phyloP scores from a whole-genome alignment of 2,113 vertebrate genomes.

The Varanus salvator region DNA sequence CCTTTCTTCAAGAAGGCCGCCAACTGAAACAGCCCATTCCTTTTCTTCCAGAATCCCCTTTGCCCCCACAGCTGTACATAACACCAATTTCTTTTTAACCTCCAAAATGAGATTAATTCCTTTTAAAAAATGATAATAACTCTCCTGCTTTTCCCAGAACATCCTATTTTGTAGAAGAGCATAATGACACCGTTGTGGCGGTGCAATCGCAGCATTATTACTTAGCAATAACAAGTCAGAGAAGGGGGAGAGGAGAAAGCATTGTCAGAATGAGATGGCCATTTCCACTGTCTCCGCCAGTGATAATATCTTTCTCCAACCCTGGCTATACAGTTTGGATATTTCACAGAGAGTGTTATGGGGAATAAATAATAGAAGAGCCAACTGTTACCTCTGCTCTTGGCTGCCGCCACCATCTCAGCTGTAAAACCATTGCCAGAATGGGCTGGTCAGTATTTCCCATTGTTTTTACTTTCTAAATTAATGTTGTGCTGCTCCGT shows the following conservation, averaged over 20 bases:
- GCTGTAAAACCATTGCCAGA: slow-evolving; percentile 58
- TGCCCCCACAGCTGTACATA: neutral
- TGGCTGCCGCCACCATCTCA: slow-evolving; percentile 40
- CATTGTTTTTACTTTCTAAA: slow-evolving; percentile 55
- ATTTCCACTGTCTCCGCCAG: slow-evolving; percentile 73
- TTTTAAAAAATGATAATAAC: slow-evolving; percentile 30
- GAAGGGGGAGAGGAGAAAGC: slow-evolving; percentile 55
- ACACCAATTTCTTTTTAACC: slow-evolving; percentile 46
- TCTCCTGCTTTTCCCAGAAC: slow-evolving; percentile 30
- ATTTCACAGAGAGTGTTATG: slow-evolving; percentile 69
- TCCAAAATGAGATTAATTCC: slow-evolving; percentile 49
- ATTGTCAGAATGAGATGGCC: slow-evolving; percentile 74
- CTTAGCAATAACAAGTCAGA: slow-evolving; percentile 63
- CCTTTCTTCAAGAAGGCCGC: neutral
- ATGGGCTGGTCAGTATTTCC: slow-evolving; percentile 46
- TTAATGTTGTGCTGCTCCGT: slow-evolving; percentile 47
- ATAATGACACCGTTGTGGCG: slow-evolving; percentile 53
- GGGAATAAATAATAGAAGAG: slow-evolving; percentile 66
- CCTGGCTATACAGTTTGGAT: slow-evolving; percentile 67
- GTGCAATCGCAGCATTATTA: slow-evolving; percentile 73
- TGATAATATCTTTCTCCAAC: slow-evolving; percentile 70
- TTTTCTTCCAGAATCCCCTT: neutral
- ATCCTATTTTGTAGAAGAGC: slow-evolving; percentile 66
- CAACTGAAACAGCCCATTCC: neutral
- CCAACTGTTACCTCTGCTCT: slow-evolving; percentile 60